Percentiles rank a stretch among this genome's conserved stretches.
Conservation (phyloP, 1,140 invertebrate species). For the Paraescarpia echinospica region DNA sequence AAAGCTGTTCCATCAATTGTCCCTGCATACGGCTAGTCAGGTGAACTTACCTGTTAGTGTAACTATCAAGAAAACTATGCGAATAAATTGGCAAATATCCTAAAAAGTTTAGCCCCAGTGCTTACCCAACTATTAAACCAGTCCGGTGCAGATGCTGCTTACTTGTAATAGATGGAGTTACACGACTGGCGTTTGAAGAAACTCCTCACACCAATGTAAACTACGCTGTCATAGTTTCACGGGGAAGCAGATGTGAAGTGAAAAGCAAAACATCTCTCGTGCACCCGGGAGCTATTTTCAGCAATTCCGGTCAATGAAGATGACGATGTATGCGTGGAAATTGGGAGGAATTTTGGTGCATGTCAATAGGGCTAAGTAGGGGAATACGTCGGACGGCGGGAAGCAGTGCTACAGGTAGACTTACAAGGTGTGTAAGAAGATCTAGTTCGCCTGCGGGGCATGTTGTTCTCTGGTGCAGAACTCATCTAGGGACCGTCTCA, state of each 20-base stretch:
- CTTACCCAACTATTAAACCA: not conserved
- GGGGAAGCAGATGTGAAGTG: not conserved
- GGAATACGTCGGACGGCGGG: not conserved
- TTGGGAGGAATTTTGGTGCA: not conserved
- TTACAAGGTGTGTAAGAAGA: not conserved
- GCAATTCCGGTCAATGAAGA: not conserved
- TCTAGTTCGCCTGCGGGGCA: not conserved
- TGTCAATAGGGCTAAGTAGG: not conserved
- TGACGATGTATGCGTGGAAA: not conserved
- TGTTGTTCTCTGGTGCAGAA: not conserved
- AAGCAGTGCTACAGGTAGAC: not conserved
- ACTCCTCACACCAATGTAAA: not conserved
- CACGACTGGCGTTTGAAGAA: not conserved
- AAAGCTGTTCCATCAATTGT: not conserved
- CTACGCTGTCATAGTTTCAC: not conserved
- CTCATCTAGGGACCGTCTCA: not conserved
- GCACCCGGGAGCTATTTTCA: not conserved
- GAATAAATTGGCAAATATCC: not conserved
- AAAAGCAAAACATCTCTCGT: not conserved
- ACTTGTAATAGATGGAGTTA: not conserved
- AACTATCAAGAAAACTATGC: not conserved
- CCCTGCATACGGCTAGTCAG: not conserved
- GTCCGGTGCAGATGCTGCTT: not conserved
- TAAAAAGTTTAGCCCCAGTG: not conserved
- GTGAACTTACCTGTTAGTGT: not conserved